Percentiles rank a stretch among this genome's conserved stretches.
phyloP scores from a whole-genome alignment of 2,113 vertebrate species.

The Halcyon senegalensis region DNA sequence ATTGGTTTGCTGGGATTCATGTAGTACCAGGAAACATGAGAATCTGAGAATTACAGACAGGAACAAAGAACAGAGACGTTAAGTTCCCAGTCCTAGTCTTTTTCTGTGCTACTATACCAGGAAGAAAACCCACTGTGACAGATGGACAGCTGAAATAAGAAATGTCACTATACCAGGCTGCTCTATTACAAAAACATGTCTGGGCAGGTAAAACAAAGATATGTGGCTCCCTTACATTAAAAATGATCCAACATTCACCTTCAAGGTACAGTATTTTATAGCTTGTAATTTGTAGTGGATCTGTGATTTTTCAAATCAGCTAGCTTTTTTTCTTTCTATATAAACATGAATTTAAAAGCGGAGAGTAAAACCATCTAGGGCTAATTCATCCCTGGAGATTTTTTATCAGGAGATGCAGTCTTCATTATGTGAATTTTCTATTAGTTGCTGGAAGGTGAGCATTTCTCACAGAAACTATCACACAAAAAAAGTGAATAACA shows the following conservation, averaged over 20 bases:
- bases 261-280: background rate
- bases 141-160: background rate
- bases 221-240: background rate
- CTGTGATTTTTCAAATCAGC: background rate
- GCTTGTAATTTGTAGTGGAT: background rate
- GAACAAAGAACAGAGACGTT: background rate
- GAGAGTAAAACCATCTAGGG: background rate
- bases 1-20: background rate
- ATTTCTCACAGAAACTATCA: slow-evolving; percentile 22
- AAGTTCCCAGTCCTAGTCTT: background rate
- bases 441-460: slow-evolving; percentile 43
- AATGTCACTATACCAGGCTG: background rate
- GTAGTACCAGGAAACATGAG: background rate
- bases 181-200: background rate
- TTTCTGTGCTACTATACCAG: background rate
- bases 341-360: slow-evolving; percentile 21
- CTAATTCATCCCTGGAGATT: slow-evolving; percentile 14
- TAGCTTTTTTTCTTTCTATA: background rate
- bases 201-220: slow-evolving; percentile 27
- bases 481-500: slow-evolving; percentile 1
- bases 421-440: slow-evolving; percentile 50
- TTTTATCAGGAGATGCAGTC: slow-evolving; percentile 6
- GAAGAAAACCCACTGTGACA: slow-evolving; percentile 4
- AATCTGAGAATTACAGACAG: background rate
- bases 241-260: slow-evolving; percentile 3